Evolutionary conservation across 2,113 vertebrate genomes (phyloP), one percentile per base, ranked within the genome.

Genomic region (Suncus etruscus): DNA sequence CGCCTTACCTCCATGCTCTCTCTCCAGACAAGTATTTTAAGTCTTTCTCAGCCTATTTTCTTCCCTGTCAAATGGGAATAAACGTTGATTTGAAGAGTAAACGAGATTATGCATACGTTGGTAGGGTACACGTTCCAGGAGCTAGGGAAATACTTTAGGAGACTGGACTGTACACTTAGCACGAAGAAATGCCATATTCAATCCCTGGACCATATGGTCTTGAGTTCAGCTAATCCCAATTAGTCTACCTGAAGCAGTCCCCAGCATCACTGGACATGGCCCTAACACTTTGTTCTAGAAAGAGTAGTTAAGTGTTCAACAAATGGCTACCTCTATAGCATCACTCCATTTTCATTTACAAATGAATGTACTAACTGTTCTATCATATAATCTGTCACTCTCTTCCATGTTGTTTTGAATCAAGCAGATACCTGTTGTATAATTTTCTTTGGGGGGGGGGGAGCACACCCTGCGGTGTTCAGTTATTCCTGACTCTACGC

Each of bases 361-460:
- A 32, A 31, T 12, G n/a, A 32, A 86, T 90, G 18, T 89, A 85
- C n/a, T 3, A 70, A 69, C 1, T 74, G 29, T 16, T 69, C 61
- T 5, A 78, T 4, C 11, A 86, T 70, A 18, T 80, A 80, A 39
- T 77, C 58, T 91, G 31, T 63, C 45, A 78, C 66, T 39, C 82
- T 91, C 32, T 79, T 77, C 81, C 27, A 81, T 29, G 18, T 7
- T 92, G 69, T 74, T 95, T 50, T 83, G 32, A 87, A 48, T 74
- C 39, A 81, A 68, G 54, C 39, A 39, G 39, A 39, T 39, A 39
- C 39, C 39, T 3, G 39, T 39, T 39, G 39, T 39, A 39, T 39
- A 39, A 3, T 39, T 39, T 39, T 39, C 5, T 39, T 39, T 39
- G 3, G 39, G 5, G 39, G 3, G 39, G 39, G 39, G 39, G 39